Evolutionary conservation across 1,140 invertebrate genomes (phyloP), one percentile per base, ranked within the genome.

Genomic region (Rhopalosiphum maidis): DNA sequence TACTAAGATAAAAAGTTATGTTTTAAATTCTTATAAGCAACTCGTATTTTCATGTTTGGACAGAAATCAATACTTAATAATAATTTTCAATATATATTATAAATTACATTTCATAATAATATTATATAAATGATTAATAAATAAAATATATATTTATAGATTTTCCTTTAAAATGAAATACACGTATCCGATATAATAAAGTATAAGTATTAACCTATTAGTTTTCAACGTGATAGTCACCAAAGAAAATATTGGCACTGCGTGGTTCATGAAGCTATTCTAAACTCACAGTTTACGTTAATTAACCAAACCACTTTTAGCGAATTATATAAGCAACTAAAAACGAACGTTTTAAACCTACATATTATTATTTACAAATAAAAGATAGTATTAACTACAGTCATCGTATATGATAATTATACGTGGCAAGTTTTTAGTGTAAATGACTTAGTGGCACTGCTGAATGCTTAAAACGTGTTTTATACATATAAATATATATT

Each of bases 331-430:
- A 85, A 87, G 48, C 25, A 48, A n/a, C 1, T 87, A 43, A 30
- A 87, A 87, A 46, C 9, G 15, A 43, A 87, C 25, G 43, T 87
- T 87, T 87, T 48, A 87, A 87, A 87, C 30, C 41, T 87, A 87
- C 60, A 37, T 7, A 37, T 85, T 85, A 68, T 68, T 68, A 68
- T 68, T n/a, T 68, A 68, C 60, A 68, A 68, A n/a, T 68, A 68
- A 4, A 68, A 15, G 55, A n/a, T 68, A 68, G 7, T 41, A 85
- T 85, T 85, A 25, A 37, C 22, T 41, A 22, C 23, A 25, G 22
- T 41, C 22, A 8, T 43, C 22, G 22, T 43, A 85, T 85, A 85
- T 85, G 41, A 43, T 41, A 43, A 85, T 85, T 85, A 25, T 77
- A 77, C 30, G 60, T 25, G 22, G 83, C 41, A 30, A 43, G 41